Evolutionary conservation across 2,797 vertebrate genomes (phyloP).

Genomic region (Parambassis ranga): DNA sequence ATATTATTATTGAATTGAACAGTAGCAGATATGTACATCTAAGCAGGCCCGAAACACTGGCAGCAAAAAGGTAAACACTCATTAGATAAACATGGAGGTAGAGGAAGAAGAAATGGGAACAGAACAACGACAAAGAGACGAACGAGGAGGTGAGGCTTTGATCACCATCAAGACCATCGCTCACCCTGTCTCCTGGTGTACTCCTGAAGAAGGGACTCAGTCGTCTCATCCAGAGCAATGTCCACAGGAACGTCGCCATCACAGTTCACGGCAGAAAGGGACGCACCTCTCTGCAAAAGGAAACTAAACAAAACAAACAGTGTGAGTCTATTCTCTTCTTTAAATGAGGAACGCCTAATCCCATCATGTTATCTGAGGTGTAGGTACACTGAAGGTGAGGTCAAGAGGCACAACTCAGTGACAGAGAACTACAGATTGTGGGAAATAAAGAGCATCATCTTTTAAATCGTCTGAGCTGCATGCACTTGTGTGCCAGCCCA

Average conservation of each 20-base stretch:
- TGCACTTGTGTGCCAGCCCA: constrained; percentile 25
- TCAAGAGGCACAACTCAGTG: neutral
- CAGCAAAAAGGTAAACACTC: too few species aligned
- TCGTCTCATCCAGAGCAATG: constrained; percentile 88
- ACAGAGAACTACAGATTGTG: neutral
- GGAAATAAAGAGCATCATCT: neutral
- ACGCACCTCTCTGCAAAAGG: constrained; percentile 84
- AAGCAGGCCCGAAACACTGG: too few species aligned
- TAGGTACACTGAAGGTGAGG: neutral
- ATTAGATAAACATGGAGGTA: too few species aligned
- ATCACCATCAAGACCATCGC: constrained; percentile 1
- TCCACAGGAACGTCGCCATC: constrained; percentile 90
- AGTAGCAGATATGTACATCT: too few species aligned
- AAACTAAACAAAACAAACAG: constrained; percentile 76
- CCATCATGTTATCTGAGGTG: neutral
- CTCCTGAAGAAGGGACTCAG: constrained; percentile 84
- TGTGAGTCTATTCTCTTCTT: neutral
- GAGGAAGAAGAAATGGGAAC: too few species aligned
- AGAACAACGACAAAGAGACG: too few species aligned
- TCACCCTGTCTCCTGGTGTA: constrained; percentile 83
- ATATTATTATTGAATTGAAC: too few species aligned
- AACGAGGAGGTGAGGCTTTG: too few species aligned
- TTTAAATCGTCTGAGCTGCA: constrained; percentile 12
- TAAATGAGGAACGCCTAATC: neutral
- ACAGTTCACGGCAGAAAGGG: constrained; percentile 88